These are phyloP conservation scores for Allacma fusca DNA, from an alignment of 2,888 invertebrate species.

Conservation along the genomic window DNA sequence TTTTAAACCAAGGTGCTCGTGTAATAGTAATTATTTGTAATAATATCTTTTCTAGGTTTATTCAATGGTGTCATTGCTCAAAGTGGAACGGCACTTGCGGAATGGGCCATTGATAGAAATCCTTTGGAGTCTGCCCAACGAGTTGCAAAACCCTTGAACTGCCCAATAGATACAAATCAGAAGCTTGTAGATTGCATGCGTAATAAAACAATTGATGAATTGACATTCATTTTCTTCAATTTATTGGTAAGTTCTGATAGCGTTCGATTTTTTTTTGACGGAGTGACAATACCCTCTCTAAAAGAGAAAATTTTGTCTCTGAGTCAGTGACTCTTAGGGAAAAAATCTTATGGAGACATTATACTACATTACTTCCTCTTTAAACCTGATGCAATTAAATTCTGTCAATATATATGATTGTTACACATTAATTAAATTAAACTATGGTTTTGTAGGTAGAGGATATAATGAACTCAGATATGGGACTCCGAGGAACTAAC, in stretches of 20 bases:
- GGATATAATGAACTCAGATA: background rate
- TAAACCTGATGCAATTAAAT: no score
- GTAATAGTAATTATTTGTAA: no score
- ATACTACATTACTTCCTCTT: no score
- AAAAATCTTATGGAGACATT: no score
- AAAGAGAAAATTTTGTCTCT: no score
- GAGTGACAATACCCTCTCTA: no score
- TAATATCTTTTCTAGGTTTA: constrained; percentile 33
- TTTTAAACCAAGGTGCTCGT: no score
- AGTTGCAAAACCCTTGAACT: constrained; percentile 3
- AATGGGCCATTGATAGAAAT: constrained; percentile 49
- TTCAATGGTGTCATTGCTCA: constrained; percentile 51
- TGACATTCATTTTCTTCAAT: background rate
- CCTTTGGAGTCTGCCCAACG: constrained; percentile 34
- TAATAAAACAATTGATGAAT: background rate
- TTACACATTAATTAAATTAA: no score
- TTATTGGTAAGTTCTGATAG: constrained; percentile 2
- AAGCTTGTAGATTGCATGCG: constrained; percentile 20
- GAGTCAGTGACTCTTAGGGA: no score
- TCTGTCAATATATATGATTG: no score
- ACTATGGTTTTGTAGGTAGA: background rate
- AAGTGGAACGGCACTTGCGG: constrained; percentile 48
- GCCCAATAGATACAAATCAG: constrained; percentile 14
- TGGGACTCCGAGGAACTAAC: background rate
- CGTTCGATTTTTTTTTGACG: no score